A percentile compares a stretch with the other conserved stretches of the same genome.
These are phyloP conservation scores for Nezara viridula DNA, from an alignment of 2,888 invertebrate genomes.

Conservation along the genomic window DNA sequence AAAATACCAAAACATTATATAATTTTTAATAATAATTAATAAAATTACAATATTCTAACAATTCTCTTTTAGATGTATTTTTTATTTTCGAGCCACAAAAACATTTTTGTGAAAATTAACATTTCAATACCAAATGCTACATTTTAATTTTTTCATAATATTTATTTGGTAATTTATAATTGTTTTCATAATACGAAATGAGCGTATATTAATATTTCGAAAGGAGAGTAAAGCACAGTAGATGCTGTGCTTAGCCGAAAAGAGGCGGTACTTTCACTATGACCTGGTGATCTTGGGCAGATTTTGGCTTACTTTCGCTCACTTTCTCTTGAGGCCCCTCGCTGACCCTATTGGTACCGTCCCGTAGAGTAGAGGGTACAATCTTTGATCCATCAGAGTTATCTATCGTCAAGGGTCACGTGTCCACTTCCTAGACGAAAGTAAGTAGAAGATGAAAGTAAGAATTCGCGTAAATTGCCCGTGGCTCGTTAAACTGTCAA, in stretches of 20 bases:
- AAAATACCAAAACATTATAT: too few species aligned
- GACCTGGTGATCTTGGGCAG: conserved; percentile 55
- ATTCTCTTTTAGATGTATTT: too few species aligned
- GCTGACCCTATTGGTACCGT: not conserved
- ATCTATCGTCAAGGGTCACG: not conserved
- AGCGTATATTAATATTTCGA: too few species aligned
- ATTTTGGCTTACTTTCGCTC: conserved; percentile 58
- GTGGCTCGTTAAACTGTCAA: not conserved
- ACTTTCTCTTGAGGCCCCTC: conserved; percentile 43
- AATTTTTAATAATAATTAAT: too few species aligned
- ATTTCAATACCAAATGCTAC: too few species aligned
- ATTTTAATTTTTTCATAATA: too few species aligned
- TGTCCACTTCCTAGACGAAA: not conserved
- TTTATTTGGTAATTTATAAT: too few species aligned
- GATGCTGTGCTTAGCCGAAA: not conserved
- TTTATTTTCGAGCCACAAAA: too few species aligned
- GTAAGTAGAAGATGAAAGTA: not conserved
- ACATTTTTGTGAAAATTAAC: too few species aligned
- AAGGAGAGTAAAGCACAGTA: not conserved
- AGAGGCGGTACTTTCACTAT: conserved; percentile 32
- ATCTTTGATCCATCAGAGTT: not conserved
- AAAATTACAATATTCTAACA: too few species aligned
- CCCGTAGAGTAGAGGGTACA: not conserved
- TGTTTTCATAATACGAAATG: too few species aligned
- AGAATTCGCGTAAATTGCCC: not conserved